Base-by-base conservation (phyloP, 2,113 vertebrate species). In the Rhinichthys klamathensis region DNA sequence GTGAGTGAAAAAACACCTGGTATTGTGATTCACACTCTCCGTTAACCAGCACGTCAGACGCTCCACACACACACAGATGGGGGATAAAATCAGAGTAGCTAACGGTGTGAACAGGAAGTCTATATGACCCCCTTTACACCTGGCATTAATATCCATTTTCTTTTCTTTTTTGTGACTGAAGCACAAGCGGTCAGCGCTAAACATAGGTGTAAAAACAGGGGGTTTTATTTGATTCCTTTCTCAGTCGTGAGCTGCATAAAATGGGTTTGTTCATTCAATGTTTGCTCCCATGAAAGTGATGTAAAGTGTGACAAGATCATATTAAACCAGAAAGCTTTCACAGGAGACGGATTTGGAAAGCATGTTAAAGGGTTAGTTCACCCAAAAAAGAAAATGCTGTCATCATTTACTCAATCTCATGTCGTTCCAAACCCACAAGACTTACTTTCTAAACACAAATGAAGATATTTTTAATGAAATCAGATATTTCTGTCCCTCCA, bases 1-100 rank as follows among this genome's bases (percentile, higher is more conserved):
- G 56, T 3, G 23, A 67, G 35, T 51, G n/a, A 27, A 83, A 79
- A 78, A 85, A 65, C 77, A 89, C 77, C 82, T 74, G 85, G n/a
- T 54, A 73, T 58, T 44, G 69, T 85, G 81, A 86, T 84, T 86
- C 58, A 84, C 67, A 21, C 49, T 46, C 54, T 46, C 46, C 35
- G 13, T 69, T 65, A 21, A 56, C 18, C 84, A 27, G 1, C 80
- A 83, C 35, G 18, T 72, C 69, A 72, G 80, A 82, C 41, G 56
- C 79, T n/a, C 27, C 27, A 56, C 44, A 38, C 21, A 69, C 63
- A 70, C 65, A 6, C 78, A 73, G 67, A 75, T 44, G 49, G 69
- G 18, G 21, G n/a, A 51, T 75, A 30, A 79, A 70, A 51, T 4
- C 60, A 72, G 72, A 35, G 30, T 0, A 4, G 65, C 65, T 35